These are phyloP conservation scores for Gobio occitaniae DNA, from an alignment of 2,797 vertebrate species.

Conservation along the genomic window DNA sequence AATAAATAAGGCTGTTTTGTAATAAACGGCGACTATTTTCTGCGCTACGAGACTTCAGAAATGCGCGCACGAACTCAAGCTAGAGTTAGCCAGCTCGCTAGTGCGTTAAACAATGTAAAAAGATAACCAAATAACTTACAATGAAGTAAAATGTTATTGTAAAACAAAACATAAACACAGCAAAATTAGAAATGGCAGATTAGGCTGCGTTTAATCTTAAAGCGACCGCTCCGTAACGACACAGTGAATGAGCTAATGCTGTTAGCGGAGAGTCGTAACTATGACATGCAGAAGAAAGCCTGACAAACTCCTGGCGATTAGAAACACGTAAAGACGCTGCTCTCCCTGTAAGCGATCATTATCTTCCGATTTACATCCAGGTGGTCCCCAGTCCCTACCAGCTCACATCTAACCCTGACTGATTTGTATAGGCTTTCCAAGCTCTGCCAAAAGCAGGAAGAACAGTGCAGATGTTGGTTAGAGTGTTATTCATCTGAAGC, in stretches of 20 bases:
- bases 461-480: constrained; percentile 40
- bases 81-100: constrained; percentile 38
- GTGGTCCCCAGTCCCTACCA: constrained; percentile 1
- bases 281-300: constrained; percentile 36
- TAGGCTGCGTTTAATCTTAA: neutral
- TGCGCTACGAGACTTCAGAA: constrained; percentile 7
- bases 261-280: constrained; percentile 44
- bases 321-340: neutral
- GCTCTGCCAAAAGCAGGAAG: constrained; percentile 45
- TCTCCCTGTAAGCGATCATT: constrained; percentile 16
- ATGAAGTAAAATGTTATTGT: neutral
- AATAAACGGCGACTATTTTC: neutral
- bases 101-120: neutral
- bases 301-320: constrained; percentile 30
- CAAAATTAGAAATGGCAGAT: neutral
- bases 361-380: constrained; percentile 11
- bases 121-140: neutral
- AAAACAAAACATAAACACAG: neutral
- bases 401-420: constrained; percentile 16
- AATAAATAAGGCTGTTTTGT: neutral
- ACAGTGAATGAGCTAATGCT: constrained; percentile 32
- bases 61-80: constrained; percentile 24
- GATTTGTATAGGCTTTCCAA: constrained; percentile 1
- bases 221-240: neutral
- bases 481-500: neutral